Evolutionary conservation across 2,888 invertebrate species (phyloP), one percentile per base, ranked within the genome.

Genomic region (Hyposoter didymator): DNA sequence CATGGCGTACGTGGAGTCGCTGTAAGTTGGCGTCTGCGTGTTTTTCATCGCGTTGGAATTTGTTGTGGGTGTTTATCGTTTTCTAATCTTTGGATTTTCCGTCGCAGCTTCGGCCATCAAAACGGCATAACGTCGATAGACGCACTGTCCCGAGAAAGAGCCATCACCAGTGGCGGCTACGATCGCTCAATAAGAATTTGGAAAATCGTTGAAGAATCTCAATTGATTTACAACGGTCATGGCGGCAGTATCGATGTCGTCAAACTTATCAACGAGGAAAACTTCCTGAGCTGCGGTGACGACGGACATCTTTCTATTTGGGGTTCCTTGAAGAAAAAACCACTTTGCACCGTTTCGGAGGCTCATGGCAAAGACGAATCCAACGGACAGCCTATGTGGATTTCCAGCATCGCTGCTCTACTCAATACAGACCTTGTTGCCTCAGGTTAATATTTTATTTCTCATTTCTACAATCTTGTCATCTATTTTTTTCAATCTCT

Each of bases 161-260:
- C 97, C 5, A 95, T 99, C 14, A 98, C 99, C 0, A 96, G 97
- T 22, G 99, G 99, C 19, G 98, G 99, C 4, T 95, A 97, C 85
- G 99, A 99, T 92, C 95, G 96, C 59, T 96, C 97, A 1, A 94
- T 99, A 22, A 95, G 99, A 89, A 96, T 99, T 89, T 99, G 99
- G 99, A 99, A 99, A 94, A 97, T 99, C 82, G 96, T 97, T 0
- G 99, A 99, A 94, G 99, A 99, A 93, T 99, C 99, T 22, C 99
- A 99, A 92, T 95, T 99, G 22, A 97, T 99, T 89, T 99, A 97
- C 92, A 98, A 98, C 93, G 98, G 97, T 0, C 97, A 97, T 81
- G 94, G 94, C 17, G 96, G 96, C 62, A 98, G 98, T 84, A 96
- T 99, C 86, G 99, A 99, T 94, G 96, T 96, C 91, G 98, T 99